These are phyloP conservation scores for Urophycis tenuis DNA, from an alignment of 2,797 vertebrate species.

Conservation along the genomic window DNA sequence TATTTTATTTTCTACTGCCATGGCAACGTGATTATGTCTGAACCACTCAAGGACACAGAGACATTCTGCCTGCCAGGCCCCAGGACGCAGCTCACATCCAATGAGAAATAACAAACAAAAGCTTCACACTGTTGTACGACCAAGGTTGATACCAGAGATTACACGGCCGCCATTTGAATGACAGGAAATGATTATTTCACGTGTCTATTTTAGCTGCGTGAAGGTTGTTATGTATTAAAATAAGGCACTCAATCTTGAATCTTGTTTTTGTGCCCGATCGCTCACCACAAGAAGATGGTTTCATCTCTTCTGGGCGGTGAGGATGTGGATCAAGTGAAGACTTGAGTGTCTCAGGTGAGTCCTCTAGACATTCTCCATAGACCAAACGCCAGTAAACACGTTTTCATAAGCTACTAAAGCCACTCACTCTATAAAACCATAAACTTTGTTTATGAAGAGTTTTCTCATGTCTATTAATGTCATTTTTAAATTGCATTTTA, in stretches of 20 bases:
- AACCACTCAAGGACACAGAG: conserved; percentile 44
- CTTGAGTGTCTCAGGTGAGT: no score
- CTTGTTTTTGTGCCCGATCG: not conserved
- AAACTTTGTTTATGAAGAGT: not conserved
- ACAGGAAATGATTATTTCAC: not conserved
- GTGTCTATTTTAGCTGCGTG: not conserved
- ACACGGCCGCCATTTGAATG: not conserved
- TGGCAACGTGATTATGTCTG: conserved; percentile 48
- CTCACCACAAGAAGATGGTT: not conserved
- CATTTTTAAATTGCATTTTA: not conserved
- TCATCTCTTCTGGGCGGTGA: not conserved
- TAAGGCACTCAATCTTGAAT: not conserved
- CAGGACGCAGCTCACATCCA: conserved; percentile 15
- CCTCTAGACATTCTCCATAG: no score
- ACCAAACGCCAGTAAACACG: not conserved
- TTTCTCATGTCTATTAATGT: not conserved
- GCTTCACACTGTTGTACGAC: not conserved
- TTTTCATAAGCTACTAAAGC: not conserved
- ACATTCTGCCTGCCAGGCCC: conserved; percentile 26
- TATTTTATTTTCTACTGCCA: conserved; percentile 13
- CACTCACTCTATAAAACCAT: not conserved
- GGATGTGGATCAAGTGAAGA: not conserved
- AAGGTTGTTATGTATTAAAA: not conserved
- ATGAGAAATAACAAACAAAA: not conserved
- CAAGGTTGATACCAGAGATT: not conserved